Conservation (phyloP, 2,797 vertebrate genomes). For the Nothura maculosa region DNA sequence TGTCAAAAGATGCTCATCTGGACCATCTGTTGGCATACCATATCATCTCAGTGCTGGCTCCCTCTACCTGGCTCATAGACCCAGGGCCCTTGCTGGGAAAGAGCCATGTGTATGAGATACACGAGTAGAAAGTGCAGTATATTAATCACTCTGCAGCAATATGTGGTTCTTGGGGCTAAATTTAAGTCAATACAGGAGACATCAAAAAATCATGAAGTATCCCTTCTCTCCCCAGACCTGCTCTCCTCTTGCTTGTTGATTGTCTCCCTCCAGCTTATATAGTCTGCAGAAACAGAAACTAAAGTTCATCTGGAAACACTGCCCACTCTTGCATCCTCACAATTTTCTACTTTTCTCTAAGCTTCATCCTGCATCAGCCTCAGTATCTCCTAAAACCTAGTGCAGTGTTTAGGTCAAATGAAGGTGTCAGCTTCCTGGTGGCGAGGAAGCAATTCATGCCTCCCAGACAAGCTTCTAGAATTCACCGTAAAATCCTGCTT, state of each 20-base stretch:
- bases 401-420: background rate
- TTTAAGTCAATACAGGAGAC: background rate
- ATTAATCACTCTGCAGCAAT: background rate
- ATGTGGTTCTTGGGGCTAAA: slow-evolving; percentile 5
- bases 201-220: background rate
- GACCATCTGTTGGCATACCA: slow-evolving; percentile 51
- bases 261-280: background rate
- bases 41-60: background rate
- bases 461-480: background rate
- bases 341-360: background rate
- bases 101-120: background rate
- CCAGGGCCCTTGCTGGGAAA: slow-evolving; percentile 8
- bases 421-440: background rate
- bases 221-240: background rate
- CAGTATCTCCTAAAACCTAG: background rate
- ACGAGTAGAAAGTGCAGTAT: background rate
- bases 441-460: background rate
- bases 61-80: background rate
- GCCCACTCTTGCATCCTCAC: background rate
- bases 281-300: background rate
- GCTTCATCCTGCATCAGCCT: background rate
- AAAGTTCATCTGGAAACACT: background rate
- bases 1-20: slow-evolving; percentile 16
- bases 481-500: background rate
- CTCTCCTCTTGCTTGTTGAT: background rate